Base-by-base conservation (phyloP, 1,140 invertebrate genomes). In the Sipha flava region DNA sequence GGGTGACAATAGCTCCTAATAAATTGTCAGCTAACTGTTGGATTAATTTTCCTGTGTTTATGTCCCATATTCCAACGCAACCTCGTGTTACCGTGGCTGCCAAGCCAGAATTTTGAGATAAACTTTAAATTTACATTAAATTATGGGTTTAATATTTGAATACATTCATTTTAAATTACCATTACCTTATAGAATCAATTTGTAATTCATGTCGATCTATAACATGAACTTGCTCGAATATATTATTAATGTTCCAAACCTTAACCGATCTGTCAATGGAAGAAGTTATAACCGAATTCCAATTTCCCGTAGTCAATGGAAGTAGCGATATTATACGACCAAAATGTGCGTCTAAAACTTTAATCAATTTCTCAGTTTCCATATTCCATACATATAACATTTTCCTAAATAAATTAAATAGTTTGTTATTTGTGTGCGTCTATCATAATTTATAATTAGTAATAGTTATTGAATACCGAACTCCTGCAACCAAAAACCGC, bases 181-280 rank as follows among this genome's bases (percentile, higher is more conserved):
- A 77, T 81, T 86, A 93, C 92, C 92, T 91, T 29, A 98, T 93
- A 29, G 92, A 91, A 86, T 99, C 96, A 79, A 99, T 95, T 83
- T 96, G 95, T 66, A 98, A 87, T 85, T 99, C 97, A 85, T 98
- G 95, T 62, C 96, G 88, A 84, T 98, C 95, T 81, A 99, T 96
- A 21, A 95, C 93, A 85, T 98, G 94, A 4, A 98, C 96, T 87
- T 98, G 95, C 84, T 98, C 96, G 84, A 97, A 96, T 83, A 99
- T 98, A 84, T 99, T 98, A 84, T 98, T 97, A 80, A 99, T 97
- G 86, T 98, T 99, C 97, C 97, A 99, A 0, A 99, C 96, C 88
- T 99, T 98, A 1, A 99, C 96, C 1, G 95, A 96, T 81, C 96
- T 90, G 86, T 99, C 97, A 72, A 99, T 97, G 0, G 96, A 98